phyloP scores from a whole-genome alignment of 2,888 invertebrate species.

The Platerodrilus igneus region DNA sequence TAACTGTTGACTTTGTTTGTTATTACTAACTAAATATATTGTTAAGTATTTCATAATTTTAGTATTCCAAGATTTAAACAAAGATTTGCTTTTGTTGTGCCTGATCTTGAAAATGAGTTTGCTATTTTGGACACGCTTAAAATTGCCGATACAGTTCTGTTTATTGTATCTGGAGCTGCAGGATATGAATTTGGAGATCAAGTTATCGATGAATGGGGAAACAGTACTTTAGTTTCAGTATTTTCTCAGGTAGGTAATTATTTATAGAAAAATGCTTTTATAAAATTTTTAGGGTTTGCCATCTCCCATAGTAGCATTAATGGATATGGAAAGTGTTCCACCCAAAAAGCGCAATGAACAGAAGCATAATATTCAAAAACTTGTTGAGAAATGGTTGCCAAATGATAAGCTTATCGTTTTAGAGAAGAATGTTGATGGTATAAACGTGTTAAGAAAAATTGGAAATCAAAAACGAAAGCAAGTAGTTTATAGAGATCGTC shows the following conservation, averaged over 20 bases:
- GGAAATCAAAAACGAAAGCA: conserved; percentile 77
- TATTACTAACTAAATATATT: not conserved
- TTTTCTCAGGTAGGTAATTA: conserved; percentile 61
- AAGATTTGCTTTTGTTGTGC: conserved; percentile 75
- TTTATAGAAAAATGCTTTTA: not conserved
- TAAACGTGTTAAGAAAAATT: conserved; percentile 68
- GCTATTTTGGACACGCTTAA: conserved; percentile 77
- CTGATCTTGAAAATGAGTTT: conserved; percentile 69
- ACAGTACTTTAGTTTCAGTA: conserved; percentile 68
- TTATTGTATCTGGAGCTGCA: conserved; percentile 65
- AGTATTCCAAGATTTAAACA: conserved; percentile 84
- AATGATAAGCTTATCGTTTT: conserved; percentile 76
- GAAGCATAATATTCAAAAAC: conserved; percentile 62
- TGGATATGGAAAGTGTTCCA: conserved; percentile 69
- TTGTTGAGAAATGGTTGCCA: conserved; percentile 68
- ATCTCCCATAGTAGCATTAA: conserved; percentile 68
- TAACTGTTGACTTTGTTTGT: not conserved
- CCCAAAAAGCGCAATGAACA: conserved; percentile 67
- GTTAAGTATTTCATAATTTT: too few species aligned
- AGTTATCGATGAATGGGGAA: conserved; percentile 75
- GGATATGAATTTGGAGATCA: conserved; percentile 54
- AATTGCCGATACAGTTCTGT: conserved; percentile 79
- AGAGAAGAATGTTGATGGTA: conserved; percentile 69
- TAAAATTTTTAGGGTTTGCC: conserved; percentile 58
- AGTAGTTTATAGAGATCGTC: conserved; percentile 69